Conservation (phyloP, 2,888 invertebrate species). For the Pinctada fucata region DNA sequence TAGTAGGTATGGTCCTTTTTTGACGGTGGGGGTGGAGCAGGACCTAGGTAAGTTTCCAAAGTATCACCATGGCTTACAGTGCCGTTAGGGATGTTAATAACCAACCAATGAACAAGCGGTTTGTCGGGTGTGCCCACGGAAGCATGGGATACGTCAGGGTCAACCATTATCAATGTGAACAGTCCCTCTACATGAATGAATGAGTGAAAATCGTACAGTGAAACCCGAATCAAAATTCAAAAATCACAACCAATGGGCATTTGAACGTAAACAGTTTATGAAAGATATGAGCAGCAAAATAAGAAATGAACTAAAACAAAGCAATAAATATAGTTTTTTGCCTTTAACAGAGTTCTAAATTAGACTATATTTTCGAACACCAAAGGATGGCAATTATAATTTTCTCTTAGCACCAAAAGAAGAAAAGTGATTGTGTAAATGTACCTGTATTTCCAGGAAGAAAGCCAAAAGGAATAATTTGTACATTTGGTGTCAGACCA, state of each 20-base stretch:
- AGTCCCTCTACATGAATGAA: background rate
- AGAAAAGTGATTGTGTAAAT: too few relatives aligned
- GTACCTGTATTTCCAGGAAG: background rate
- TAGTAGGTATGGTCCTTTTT: constrained; percentile 7
- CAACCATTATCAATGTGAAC: constrained; percentile 4
- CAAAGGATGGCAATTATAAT: too few relatives aligned
- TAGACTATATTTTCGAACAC: too few relatives aligned
- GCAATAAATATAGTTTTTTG: too few relatives aligned
- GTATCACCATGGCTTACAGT: constrained; percentile 9
- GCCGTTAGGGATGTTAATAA: constrained; percentile 15
- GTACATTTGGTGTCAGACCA: background rate
- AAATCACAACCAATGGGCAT: too few relatives aligned
- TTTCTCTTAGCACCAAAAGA: too few relatives aligned
- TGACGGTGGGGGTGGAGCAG: constrained; percentile 2
- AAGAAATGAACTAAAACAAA: too few relatives aligned
- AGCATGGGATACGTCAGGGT: constrained; percentile 3
- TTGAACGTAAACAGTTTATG: too few relatives aligned
- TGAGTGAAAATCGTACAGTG: too few relatives aligned
- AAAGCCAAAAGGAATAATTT: background rate
- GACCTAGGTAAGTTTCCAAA: constrained; percentile 7
- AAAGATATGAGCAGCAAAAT: too few relatives aligned
- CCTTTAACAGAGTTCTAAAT: too few relatives aligned
- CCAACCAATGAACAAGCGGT: constrained; percentile 13
- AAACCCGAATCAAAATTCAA: too few relatives aligned
- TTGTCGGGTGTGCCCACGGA: background rate